Base-by-base conservation (phyloP, 1,140 invertebrate genomes). In the Cephus cinctus region DNA sequence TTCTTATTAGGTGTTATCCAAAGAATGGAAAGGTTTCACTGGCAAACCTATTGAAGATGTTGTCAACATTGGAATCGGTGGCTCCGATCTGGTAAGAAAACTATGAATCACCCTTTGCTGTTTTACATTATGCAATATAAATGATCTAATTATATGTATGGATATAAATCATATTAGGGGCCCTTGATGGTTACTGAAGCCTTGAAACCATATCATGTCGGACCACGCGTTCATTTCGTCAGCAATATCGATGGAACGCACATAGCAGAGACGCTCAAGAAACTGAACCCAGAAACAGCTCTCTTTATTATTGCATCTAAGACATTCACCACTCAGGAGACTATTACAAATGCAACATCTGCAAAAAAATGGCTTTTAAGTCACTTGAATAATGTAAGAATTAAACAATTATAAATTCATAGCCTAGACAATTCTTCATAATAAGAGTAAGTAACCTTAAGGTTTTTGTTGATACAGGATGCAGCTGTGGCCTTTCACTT, bases 221-320 rank as follows among this genome's bases (percentile, higher is more conserved):
- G 95, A 8, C 86, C 95, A 9, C 87, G 86, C 70, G 87, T 95
- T 22, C 96, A 99, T 73, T 99, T 99, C 79, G 94, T 99, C 0
- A 98, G 96, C 1, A 99, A 99, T 68, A 96, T 99, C 67, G 98
- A 99, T 82, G 98, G 98, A 19, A 99, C 96, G 12, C 98, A 99
- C 73, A 78, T 99, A 59, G 93, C 92, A 3, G 94, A 98, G 78
- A 91, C 90, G 9, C 77, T 99, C 35, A 96, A 95, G 65, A 88
- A 88, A 64, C 71, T 99, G 4, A 85, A 91, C 74, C 88, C 95
- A 3, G 95, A 98, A 73, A 97, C 95, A 0, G 89, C 91, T 3
- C 77, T 99, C 2, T 99, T 99, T 75, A 97, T 99, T 62, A 94
- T 99, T 70, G 97, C 97, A 8, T 98, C 96, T 2, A 99, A 99